Conservation (phyloP, 2,797 vertebrate species). For the Carduelis carduelis region DNA sequence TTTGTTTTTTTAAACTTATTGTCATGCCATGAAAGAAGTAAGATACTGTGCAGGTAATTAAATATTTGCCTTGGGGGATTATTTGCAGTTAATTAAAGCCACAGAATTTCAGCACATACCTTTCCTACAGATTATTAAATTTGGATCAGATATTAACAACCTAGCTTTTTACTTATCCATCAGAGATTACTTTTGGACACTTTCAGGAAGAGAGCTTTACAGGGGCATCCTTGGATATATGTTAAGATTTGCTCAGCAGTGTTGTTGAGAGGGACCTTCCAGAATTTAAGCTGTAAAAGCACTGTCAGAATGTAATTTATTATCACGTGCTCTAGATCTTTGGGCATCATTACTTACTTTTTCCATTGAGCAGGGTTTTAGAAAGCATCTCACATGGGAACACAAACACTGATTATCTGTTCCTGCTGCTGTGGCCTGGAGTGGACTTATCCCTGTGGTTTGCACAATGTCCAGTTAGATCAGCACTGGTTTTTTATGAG, state of each 20-base stretch:
- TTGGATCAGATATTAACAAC: slow-evolving; percentile 72
- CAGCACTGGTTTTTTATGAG: not conserved
- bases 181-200: slow-evolving; percentile 54
- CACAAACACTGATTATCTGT: not conserved
- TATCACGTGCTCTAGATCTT: not conserved
- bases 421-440: not conserved
- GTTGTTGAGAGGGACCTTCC: not conserved
- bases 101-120: slow-evolving; percentile 58
- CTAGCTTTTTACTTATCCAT: slow-evolving; percentile 58
- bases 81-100: slow-evolving; percentile 80
- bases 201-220: slow-evolving; percentile 13
- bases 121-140: slow-evolving; percentile 74
- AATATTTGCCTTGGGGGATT: slow-evolving; percentile 75
- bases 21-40: slow-evolving; percentile 58
- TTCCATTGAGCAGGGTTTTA: not conserved
- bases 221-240: not conserved
- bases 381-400: not conserved
- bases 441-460: not conserved
- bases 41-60: slow-evolving; percentile 74
- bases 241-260: not conserved
- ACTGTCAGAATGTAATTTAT: not conserved
- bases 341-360: not conserved
- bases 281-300: not conserved
- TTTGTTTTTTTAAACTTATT: slow-evolving; percentile 67
- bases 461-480: not conserved